phyloP scores from a whole-genome alignment of 2,888 invertebrate genomes.

The Drosophila dives region DNA sequence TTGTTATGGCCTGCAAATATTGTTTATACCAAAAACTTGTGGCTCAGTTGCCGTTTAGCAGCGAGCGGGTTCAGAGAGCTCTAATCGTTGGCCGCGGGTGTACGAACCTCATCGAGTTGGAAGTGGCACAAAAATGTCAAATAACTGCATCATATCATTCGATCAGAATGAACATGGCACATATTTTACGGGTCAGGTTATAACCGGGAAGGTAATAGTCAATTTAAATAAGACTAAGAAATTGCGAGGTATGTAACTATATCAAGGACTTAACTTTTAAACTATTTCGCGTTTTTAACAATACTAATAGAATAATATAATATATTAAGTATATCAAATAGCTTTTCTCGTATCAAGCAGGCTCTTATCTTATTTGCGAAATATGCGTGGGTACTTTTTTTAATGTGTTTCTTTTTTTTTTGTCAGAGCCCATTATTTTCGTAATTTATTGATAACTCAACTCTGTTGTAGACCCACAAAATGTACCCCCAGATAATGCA shows the following conservation, averaged over 20 bases:
- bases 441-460: constrained; percentile 58
- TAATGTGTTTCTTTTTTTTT: constrained; percentile 22
- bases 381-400: constrained; percentile 30
- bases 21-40: constrained; percentile 13
- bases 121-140: constrained; percentile 62
- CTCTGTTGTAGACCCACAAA: constrained; percentile 39
- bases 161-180: constrained; percentile 89
- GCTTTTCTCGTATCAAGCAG: constrained; percentile 12
- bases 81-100: constrained; percentile 1
- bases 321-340: not conserved
- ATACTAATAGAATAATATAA: too few relatives aligned
- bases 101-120: not conserved
- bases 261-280: not conserved
- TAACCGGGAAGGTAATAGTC: constrained; percentile 82
- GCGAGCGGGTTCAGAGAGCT: constrained; percentile 49
- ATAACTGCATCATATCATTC: constrained; percentile 80
- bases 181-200: constrained; percentile 84
- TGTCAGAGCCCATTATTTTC: constrained; percentile 35
- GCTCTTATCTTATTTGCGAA: constrained; percentile 56
- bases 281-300: constrained; percentile 7
- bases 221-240: constrained; percentile 81
- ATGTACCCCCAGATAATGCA: constrained; percentile 48
- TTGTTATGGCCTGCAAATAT: constrained; percentile 19
- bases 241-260: constrained; percentile 76
- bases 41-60: constrained; percentile 55